Conservation (phyloP, 2,888 invertebrate genomes). For the Villa cingulata region DNA sequence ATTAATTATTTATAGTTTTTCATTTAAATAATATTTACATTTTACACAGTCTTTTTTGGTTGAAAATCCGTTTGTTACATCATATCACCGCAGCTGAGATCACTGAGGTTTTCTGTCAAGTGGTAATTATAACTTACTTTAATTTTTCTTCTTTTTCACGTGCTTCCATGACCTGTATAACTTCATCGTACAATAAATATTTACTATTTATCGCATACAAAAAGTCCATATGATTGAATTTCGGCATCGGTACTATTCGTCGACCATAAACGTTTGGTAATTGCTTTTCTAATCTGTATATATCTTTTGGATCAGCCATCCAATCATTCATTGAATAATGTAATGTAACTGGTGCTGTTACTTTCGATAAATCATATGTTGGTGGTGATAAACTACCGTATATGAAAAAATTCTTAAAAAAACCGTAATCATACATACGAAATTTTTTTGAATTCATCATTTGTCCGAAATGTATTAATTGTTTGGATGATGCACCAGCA, state of each 20-base stretch:
- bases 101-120: too few relatives aligned
- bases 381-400: slow-evolving; percentile 31
- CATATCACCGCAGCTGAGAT: too few relatives aligned
- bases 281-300: slow-evolving; percentile 32
- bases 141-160: neutral
- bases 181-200: slow-evolving; percentile 7
- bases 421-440: slow-evolving; percentile 36
- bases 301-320: slow-evolving; percentile 41
- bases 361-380: slow-evolving; percentile 26
- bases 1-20: too few relatives aligned
- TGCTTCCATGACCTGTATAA: slow-evolving; percentile 4
- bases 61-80: too few relatives aligned
- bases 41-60: too few relatives aligned
- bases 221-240: slow-evolving; percentile 37
- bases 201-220: slow-evolving; percentile 25
- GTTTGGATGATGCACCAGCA: slow-evolving; percentile 36
- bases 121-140: too few relatives aligned
- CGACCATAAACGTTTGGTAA: slow-evolving; percentile 37
- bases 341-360: slow-evolving; percentile 31
- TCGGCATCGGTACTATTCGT: slow-evolving; percentile 36
- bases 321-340: slow-evolving; percentile 44
- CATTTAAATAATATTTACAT: too few relatives aligned
- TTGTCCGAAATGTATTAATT: slow-evolving; percentile 36
- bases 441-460: slow-evolving; percentile 34
- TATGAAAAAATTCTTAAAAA: slow-evolving; percentile 32